A percentile compares a stretch with the other conserved stretches of the same genome.
Conservation (phyloP, 1,140 invertebrate genomes). For the Drosophila rhopaloa region DNA sequence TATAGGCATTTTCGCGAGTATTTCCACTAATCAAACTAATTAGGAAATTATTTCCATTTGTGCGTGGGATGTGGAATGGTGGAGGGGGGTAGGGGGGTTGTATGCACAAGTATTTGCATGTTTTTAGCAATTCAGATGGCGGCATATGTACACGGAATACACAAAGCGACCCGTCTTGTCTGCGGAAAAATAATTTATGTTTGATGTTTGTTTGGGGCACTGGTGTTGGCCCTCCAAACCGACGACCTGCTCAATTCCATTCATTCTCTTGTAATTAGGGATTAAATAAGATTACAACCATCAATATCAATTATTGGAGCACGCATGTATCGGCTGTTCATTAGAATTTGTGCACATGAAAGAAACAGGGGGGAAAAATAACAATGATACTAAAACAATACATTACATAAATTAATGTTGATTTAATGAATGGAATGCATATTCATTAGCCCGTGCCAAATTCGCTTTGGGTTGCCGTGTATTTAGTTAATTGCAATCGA, state of each 20-base stretch:
- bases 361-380: constrained; percentile 21
- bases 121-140: constrained; percentile 25
- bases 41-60: constrained; percentile 47
- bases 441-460: constrained; percentile 64
- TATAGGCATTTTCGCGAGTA: constrained; percentile 44
- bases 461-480: constrained; percentile 46
- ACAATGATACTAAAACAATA: constrained; percentile 66
- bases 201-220: constrained; percentile 55
- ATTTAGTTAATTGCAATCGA: constrained; percentile 82
- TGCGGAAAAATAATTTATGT: constrained; percentile 56
- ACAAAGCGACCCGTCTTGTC: constrained; percentile 15
- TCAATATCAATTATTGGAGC: constrained; percentile 80
- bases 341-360: constrained; percentile 72
- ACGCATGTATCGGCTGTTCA: constrained; percentile 76
- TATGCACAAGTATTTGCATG: constrained; percentile 32
- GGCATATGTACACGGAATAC: constrained; percentile 8
- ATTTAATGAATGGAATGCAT: constrained; percentile 81
- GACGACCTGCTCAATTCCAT: constrained; percentile 44
- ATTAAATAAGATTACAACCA: constrained; percentile 82
- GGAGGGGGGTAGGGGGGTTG: too few species aligned
- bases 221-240: not conserved
- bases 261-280: constrained; percentile 81
- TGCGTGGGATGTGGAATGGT: not conserved
- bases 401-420: constrained; percentile 81
- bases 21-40: constrained; percentile 51